Conservation (phyloP, 2,797 vertebrate species). For the Sandelia bainsii region DNA sequence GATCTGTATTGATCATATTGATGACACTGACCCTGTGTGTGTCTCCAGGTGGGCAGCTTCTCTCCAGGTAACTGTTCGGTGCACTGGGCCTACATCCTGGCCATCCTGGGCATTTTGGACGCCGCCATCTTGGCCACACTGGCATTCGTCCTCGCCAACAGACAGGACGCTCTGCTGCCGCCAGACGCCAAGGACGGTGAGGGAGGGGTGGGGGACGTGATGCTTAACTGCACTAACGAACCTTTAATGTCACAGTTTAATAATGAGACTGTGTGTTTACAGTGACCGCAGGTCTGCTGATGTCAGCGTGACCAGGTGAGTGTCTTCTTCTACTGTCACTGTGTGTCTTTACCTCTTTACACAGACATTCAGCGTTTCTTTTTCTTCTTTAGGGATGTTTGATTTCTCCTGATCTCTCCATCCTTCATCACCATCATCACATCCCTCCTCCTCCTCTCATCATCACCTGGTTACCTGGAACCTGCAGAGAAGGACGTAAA, state of each 20-base stretch:
- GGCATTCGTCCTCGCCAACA: slow-evolving; percentile 88
- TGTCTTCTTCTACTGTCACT: slow-evolving; percentile 6
- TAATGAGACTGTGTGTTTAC: slow-evolving; percentile 23
- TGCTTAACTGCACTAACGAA: not conserved
- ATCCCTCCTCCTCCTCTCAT: not conserved
- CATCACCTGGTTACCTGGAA: slow-evolving; percentile 8
- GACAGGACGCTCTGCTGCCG: slow-evolving; percentile 86
- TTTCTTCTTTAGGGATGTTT: not conserved
- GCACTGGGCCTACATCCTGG: slow-evolving; percentile 88
- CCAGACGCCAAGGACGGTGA: slow-evolving; percentile 82
- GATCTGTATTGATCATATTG: not conserved
- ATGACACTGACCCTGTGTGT: accelerated
- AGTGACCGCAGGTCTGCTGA: slow-evolving; percentile 78
- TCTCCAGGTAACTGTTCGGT: slow-evolving; percentile 85
- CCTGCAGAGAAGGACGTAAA: not conserved
- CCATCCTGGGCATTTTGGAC: slow-evolving; percentile 86
- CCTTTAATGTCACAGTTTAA: not conserved
- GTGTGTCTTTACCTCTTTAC: slow-evolving; percentile 17
- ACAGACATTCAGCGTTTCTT: not conserved
- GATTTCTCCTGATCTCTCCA: not conserved
- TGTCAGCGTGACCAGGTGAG: slow-evolving; percentile 67
- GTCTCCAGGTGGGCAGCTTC: slow-evolving; percentile 82
- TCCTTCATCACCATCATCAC: slow-evolving; percentile 3
- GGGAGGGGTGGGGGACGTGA: not conserved
- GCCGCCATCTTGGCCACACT: slow-evolving; percentile 86